Evolutionary conservation across 2,797 vertebrate species (phyloP), one percentile per base, ranked within the genome.

Genomic region (Prionace glauca): DNA sequence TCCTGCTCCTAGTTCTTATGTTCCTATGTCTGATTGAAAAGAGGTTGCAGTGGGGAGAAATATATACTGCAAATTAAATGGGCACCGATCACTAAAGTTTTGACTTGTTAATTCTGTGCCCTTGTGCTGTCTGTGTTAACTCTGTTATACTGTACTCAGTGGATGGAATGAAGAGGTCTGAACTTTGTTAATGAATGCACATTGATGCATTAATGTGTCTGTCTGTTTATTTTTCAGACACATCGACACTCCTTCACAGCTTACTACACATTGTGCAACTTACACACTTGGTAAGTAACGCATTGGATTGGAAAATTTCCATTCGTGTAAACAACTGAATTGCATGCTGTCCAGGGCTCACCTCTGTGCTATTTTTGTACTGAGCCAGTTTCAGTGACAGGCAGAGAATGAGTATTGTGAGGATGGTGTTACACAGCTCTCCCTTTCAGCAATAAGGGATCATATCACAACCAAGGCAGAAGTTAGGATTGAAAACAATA

Each of bases 201-300:
- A 69, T 41, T 65, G 20, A 41, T 24, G 41, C 18, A 36, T 92
- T 92, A 24, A 92, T 41, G n/a, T 88, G 1, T 96, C 96, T 96
- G 96, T 96, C 95, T 74, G 96, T 96, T 96, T 96, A 16, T 0
- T 97, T 95, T 97, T 91, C 97, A 99, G 99, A 98, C 99, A 84
- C 99, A 99, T 96, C 98, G 97, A 81, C 98, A 99, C 97, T 99
- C 99, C 95, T 99, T 98, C 92, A 97, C 97, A 60, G 99, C 98
- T 95, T 98, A 98, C 96, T 99, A 99, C 96, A 98, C 99, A 96
- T 98, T 99, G 96, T 99, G 98, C 98, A 99, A 98, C 97, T 98
- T 99, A 29, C 97, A 98, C 96, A 98, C 98, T 18, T 98, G 98
- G 99, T 99, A 99, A 99, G 99, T 97, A 7, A 74, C 10, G 7